These are phyloP conservation scores for Coelopa pilipes DNA, from an alignment of 2,888 invertebrate species.

Conservation along the genomic window DNA sequence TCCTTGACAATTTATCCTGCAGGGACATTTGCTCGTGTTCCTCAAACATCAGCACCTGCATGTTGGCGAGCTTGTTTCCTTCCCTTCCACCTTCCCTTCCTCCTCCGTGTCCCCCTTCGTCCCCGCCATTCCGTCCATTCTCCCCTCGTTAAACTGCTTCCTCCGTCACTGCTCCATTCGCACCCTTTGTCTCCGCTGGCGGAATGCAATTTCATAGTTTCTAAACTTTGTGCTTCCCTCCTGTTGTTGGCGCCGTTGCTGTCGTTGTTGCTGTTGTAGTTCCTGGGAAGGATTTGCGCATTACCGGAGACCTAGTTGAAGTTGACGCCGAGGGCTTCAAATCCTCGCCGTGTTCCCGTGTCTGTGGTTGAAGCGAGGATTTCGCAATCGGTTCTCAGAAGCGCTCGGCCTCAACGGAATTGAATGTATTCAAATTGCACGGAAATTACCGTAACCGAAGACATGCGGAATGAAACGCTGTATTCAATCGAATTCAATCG, in stretches of 20 bases:
- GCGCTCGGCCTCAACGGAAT: no score
- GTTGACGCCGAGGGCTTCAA: neutral
- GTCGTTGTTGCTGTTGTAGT: slow-evolving; percentile 2
- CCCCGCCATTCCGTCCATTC: neutral
- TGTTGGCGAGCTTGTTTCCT: slow-evolving; percentile 4
- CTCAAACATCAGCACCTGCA: slow-evolving; percentile 23
- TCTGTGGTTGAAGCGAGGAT: no score
- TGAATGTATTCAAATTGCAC: no score
- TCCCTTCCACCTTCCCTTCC: neutral
- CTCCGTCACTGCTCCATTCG: neutral
- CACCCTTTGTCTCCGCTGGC: neutral
- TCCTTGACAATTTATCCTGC: slow-evolving; percentile 29
- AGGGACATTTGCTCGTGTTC: slow-evolving; percentile 12
- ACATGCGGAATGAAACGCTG: no score
- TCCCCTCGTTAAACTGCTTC: neutral
- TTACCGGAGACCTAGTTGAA: neutral
- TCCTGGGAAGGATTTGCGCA: neutral
- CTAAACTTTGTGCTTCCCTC: neutral
- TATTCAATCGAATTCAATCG: no score
- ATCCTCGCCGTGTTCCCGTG: no score
- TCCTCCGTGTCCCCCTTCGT: neutral
- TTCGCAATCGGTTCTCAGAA: no score
- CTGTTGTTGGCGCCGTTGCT: neutral
- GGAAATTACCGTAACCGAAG: no score
- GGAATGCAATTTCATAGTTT: slow-evolving; percentile 10